A percentile compares a stretch with the other conserved stretches of the same genome.
Evolutionary conservation across 1,140 invertebrate species (phyloP).

Genomic region (Maconellicoccus hirsutus): DNA sequence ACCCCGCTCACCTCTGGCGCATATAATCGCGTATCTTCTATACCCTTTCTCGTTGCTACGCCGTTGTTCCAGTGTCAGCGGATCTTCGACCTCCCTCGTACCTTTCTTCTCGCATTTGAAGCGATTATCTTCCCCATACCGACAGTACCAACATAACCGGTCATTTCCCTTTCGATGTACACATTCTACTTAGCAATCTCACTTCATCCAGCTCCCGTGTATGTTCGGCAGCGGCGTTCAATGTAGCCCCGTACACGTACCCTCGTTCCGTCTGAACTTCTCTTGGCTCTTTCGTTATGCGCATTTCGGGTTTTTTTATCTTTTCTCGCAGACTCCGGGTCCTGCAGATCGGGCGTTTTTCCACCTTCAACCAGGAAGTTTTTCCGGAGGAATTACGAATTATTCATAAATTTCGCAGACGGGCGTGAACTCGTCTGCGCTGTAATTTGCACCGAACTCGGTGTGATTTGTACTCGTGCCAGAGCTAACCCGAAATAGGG

Average conservation of each 20-base stretch:
- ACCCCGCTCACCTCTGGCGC: background rate
- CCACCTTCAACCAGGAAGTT: background rate
- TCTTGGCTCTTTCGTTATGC: too few species aligned
- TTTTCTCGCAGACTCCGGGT: too few species aligned
- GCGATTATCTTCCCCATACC: slow-evolving; percentile 20
- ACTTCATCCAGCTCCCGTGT: background rate
- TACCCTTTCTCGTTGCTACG: slow-evolving; percentile 10
- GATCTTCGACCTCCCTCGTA: slow-evolving; percentile 17
- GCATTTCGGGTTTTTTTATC: too few species aligned
- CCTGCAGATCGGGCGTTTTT: too few species aligned
- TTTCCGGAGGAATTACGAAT: background rate
- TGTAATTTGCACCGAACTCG: too few species aligned
- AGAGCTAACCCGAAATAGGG: too few species aligned
- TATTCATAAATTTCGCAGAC: background rate
- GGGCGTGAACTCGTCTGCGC: too few species aligned
- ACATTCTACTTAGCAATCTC: slow-evolving; percentile 2
- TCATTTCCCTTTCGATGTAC: slow-evolving; percentile 18
- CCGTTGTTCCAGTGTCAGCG: slow-evolving; percentile 19
- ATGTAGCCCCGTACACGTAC: background rate
- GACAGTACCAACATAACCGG: slow-evolving; percentile 17
- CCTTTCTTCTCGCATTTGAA: slow-evolving; percentile 10
- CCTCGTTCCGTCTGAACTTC: too few species aligned
- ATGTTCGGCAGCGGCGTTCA: background rate
- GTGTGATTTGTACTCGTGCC: too few species aligned
- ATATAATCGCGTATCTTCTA: background rate